A percentile compares a stretch with the other conserved stretches of the same genome.
Evolutionary conservation across 1,140 invertebrate genomes (phyloP).

Genomic region (Atta cephalotes): DNA sequence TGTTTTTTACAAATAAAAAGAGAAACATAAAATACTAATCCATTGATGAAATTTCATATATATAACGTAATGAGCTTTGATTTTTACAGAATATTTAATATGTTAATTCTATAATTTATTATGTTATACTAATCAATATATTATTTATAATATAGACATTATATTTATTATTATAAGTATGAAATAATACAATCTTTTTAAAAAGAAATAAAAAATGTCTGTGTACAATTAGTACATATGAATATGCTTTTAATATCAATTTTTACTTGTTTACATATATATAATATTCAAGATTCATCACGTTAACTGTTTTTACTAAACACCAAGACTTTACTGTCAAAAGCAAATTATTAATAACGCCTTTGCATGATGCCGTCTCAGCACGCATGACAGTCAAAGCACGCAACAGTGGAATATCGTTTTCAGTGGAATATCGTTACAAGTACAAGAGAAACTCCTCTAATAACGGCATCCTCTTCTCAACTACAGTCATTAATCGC

Average conservation of each 20-base stretch:
- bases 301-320: neutral
- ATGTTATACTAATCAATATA: neutral
- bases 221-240: neutral
- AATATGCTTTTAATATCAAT: neutral
- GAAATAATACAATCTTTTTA: slow-evolving; percentile 8
- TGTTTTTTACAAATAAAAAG: neutral
- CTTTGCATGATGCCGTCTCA: slow-evolving; percentile 14
- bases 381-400: slow-evolving; percentile 44
- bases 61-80: neutral
- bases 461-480: slow-evolving; percentile 54
- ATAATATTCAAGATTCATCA: neutral
- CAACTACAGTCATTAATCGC: slow-evolving; percentile 59
- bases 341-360: slow-evolving; percentile 33
- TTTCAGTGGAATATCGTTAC: slow-evolving; percentile 25
- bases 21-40: slow-evolving; percentile 4
- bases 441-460: slow-evolving; percentile 45
- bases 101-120: neutral
- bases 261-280: neutral
- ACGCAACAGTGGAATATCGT: slow-evolving; percentile 44
- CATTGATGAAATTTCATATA: neutral
- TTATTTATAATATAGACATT: neutral
- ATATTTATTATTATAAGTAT: neutral
- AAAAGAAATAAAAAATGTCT: neutral
- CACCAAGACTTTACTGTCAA: slow-evolving; percentile 6
- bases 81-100: slow-evolving; percentile 9